Conservation (phyloP, 1,140 invertebrate genomes). For the Callitettix versicolor region DNA sequence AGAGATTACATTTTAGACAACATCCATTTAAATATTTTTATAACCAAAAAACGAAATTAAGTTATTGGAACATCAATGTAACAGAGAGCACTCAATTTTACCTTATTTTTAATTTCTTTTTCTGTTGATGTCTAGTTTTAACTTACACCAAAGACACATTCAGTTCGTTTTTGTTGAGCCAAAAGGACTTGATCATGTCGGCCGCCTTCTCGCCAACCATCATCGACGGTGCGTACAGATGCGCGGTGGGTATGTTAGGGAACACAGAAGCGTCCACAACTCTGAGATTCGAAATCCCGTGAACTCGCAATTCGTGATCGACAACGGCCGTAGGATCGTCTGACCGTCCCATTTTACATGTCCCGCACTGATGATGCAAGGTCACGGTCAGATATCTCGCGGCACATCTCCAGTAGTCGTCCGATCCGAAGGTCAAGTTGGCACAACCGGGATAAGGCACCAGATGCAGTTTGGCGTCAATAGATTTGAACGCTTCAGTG, state of each 20-base stretch:
- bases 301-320: slow-evolving; percentile 53
- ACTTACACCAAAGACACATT: too few species aligned
- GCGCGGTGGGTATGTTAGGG: slow-evolving; percentile 55
- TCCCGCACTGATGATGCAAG: slow-evolving; percentile 48
- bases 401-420: slow-evolving; percentile 66
- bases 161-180: slow-evolving; percentile 27
- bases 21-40: too few species aligned
- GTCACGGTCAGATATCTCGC: slow-evolving; percentile 46
- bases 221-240: slow-evolving; percentile 58
- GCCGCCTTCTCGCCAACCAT: slow-evolving; percentile 84
- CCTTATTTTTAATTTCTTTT: too few species aligned
- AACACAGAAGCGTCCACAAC: slow-evolving; percentile 69
- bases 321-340: slow-evolving; percentile 59
- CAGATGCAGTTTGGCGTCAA: slow-evolving; percentile 42
- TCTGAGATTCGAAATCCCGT: slow-evolving; percentile 54
- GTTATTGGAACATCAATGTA: too few species aligned
- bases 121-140: too few species aligned
- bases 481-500: slow-evolving; percentile 48
- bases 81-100: too few species aligned
- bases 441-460: slow-evolving; percentile 47
- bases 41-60: too few species aligned
- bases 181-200: slow-evolving; percentile 60
- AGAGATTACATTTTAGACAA: too few species aligned
- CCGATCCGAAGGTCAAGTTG: slow-evolving; percentile 39
- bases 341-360: slow-evolving; percentile 53